Base-by-base conservation (phyloP, 1,140 invertebrate genomes). In the Papilio xuthus region DNA sequence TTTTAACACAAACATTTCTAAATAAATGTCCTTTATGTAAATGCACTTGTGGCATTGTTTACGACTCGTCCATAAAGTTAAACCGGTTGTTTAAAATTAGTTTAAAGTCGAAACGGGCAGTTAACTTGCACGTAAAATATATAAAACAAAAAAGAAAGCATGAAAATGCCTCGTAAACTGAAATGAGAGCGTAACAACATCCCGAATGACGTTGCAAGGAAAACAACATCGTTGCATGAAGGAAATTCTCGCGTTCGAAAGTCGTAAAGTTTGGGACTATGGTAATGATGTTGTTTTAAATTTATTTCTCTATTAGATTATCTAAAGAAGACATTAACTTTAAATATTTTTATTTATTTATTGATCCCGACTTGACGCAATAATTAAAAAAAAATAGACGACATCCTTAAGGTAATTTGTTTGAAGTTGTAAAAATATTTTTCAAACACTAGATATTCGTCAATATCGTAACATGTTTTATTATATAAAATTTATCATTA, bases 111-210 rank as follows among this genome's bases (percentile, higher is more conserved):
- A 23, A 47, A 73, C 41, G 71, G 71, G 9, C 37, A 23, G 23
- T 41, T 50, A 73, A 73, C 41, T 20, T 26, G 20, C 71, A 41
- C 18, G 42, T 73, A 73, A 20, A 47, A 15, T 3, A 23, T 73
- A 73, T 73, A 73, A 73, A 73, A 50, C 37, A 44, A 73, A 47
- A 73, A 44, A 20, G n/a, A 73, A 73, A 47, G 42, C 37, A 73
- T 23, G 71, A 28, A 73, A 73, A 70, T 23, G 13, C 41, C 10
- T 73, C 71, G 71, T 73, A 73, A 73, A 73, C 37, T 73, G n/a
- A 44, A 73, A 73, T 42, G 71, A 50, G 71, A 73, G 20, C 71
- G 41, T 26, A 73, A 47, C 71, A 73, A 73, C 41, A 47, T 73
- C 12, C 71, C 44, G 41, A 15, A 50, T 15, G 42, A 73, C 42